Percentiles rank a stretch among this genome's conserved stretches.
Conservation (phyloP, 2,888 invertebrate species). For the Drosophila formosana region DNA sequence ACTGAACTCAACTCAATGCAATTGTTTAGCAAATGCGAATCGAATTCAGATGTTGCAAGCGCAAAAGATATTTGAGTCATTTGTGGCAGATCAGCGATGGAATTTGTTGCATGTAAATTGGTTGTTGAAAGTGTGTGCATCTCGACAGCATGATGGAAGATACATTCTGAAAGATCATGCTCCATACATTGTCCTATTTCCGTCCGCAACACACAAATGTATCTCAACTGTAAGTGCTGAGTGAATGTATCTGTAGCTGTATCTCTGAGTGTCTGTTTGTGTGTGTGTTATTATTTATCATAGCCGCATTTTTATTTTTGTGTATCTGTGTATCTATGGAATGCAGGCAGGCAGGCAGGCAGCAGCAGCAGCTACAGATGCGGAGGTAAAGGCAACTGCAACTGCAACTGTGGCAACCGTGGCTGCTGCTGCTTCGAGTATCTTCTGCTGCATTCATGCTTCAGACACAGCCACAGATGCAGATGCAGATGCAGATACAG, state of each 20-base stretch:
- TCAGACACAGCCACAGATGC: conserved; percentile 32
- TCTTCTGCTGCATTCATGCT: conserved; percentile 49
- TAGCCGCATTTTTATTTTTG: conserved; percentile 82
- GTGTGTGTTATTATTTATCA: conserved; percentile 76
- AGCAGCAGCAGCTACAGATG: conserved; percentile 15
- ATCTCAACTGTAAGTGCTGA: conserved; percentile 44
- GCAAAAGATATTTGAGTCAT: conserved; percentile 17
- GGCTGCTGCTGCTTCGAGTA: conserved; percentile 60
- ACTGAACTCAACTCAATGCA: not conserved
- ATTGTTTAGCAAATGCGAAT: not conserved
- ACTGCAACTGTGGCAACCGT: conserved; percentile 23
- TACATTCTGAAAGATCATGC: conserved; percentile 22
- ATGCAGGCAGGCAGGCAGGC: conserved; percentile 58
- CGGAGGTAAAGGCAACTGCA: conserved; percentile 43
- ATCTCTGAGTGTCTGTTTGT: conserved; percentile 17
- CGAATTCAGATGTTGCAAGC: conserved; percentile 13
- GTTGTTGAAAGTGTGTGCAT: conserved; percentile 23
- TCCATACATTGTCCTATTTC: conserved; percentile 60
- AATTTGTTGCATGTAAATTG: conserved; percentile 50
- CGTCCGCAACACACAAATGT: conserved; percentile 63
- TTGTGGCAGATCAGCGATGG: conserved; percentile 28
- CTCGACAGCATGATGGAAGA: too few relatives aligned
- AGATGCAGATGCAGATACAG: conserved; percentile 22
- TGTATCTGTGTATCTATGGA: conserved; percentile 83
- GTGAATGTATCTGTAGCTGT: not conserved